Percentiles rank a stretch among this genome's conserved stretches.
phyloP scores from a whole-genome alignment of 2,797 vertebrate genomes.

The Gymnothorax javanicus region DNA sequence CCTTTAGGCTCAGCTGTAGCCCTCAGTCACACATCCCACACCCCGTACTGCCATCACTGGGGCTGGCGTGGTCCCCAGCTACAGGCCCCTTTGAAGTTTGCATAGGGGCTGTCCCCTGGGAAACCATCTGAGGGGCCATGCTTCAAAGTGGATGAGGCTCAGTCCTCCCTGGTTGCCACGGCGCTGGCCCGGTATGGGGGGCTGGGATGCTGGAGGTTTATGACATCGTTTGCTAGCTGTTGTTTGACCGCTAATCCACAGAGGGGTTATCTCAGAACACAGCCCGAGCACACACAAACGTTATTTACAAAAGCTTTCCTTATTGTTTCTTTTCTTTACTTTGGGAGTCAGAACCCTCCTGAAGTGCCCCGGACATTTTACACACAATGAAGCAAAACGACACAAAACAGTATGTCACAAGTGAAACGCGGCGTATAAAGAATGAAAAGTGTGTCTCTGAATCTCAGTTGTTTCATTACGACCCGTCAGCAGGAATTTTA shows the following conservation, averaged over 20 bases:
- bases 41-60: background rate
- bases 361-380: background rate
- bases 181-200: background rate
- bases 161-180: background rate
- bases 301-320: background rate
- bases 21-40: background rate
- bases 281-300: background rate
- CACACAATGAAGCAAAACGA: background rate
- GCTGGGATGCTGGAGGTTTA: background rate
- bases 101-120: background rate
- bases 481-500: background rate
- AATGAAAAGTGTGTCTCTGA: background rate
- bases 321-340: background rate
- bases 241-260: background rate
- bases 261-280: background rate
- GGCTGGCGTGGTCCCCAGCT: no score
- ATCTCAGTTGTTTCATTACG: background rate
- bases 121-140: background rate
- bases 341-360: background rate
- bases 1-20: background rate
- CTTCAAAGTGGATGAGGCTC: background rate
- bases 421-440: background rate
- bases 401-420: background rate
- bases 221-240: background rate
- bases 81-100: background rate